Conservation (phyloP, 2,113 vertebrate species). For the Austrofundulus limnaeus region DNA sequence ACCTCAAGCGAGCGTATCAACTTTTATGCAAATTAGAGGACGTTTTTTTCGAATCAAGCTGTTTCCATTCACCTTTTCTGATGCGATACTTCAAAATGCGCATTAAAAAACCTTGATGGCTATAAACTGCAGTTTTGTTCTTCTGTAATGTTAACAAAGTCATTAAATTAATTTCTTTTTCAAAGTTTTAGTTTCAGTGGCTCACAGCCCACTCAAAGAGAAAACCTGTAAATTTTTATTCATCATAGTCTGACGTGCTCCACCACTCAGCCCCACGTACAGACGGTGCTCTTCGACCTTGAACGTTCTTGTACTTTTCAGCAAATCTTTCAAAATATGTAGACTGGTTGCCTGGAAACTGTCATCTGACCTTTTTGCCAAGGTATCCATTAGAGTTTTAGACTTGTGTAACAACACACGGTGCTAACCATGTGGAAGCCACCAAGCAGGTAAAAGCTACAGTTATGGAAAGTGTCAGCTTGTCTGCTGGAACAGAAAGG, state of each 20-base stretch:
- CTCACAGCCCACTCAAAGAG: background rate
- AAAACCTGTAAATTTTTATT: background rate
- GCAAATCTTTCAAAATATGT: conserved; percentile 5
- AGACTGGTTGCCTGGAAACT: conserved; percentile 45
- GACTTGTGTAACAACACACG: too few relatives aligned
- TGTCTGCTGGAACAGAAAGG: too few relatives aligned
- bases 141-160: background rate
- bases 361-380: conserved; percentile 14
- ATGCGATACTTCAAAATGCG: too few relatives aligned
- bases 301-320: background rate
- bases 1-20: too few relatives aligned
- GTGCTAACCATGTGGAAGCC: too few relatives aligned
- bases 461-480: too few relatives aligned
- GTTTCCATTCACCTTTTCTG: too few relatives aligned
- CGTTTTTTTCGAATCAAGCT: too few relatives aligned
- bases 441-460: too few relatives aligned
- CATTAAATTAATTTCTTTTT: background rate
- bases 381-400: conserved; percentile 1
- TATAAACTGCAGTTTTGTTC: background rate
- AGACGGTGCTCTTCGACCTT: too few relatives aligned
- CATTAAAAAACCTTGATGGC: too few relatives aligned
- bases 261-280: background rate
- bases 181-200: background rate
- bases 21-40: too few relatives aligned
- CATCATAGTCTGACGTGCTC: background rate